Evolutionary conservation across 1,140 invertebrate species (phyloP), one percentile per base, ranked within the genome.

Genomic region (Dryas iulia): DNA sequence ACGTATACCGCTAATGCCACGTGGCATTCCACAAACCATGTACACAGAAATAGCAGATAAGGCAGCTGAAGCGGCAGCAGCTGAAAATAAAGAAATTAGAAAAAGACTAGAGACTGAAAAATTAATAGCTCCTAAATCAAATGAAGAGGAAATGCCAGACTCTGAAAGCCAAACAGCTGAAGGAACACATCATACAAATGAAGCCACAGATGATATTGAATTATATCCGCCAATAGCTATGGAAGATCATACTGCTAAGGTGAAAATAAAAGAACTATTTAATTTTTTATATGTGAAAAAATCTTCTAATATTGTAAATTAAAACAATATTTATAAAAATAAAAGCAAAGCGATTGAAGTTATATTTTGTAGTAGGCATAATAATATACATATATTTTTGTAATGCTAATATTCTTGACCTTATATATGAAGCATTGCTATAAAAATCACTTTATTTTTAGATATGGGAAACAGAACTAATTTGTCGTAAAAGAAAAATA

Each of bases 11-110:
- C 89, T 98, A 31, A 93, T 98, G 87, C 96, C 96, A 5, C 93
- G 97, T 71, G 94, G 96, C 18, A 94, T 96, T 64, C 95, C 97
- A 26, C 96, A 97, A 78, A 97, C 96, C 3, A 95, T 95, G 14
- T 97, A 97, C 80, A 96, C 96, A 73, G 95, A 95, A 23, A 94
- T 97, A 75, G 97, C 97, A n/a, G 97, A 97, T 86, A 93, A 93
- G 78, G 91, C 93, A 53, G 93, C 93, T 2, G 91, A 93, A 66
- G 73, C 71, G 58, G 84, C 83, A 8, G 91, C 86, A 30, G 91
- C 88, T 1, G 92, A 89, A 76, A 93, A 92, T 74, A 83, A 78
- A 63, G 88, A 91, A 62, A 68, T 89, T 4, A 70, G 78, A 62
- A 90, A 86, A n/a, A 86, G 83, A 72, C 65, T 86, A 14, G 84